A percentile compares a stretch with the other conserved stretches of the same genome.
phyloP scores from a whole-genome alignment of 2,113 vertebrate genomes.

The Egretta garzetta region DNA sequence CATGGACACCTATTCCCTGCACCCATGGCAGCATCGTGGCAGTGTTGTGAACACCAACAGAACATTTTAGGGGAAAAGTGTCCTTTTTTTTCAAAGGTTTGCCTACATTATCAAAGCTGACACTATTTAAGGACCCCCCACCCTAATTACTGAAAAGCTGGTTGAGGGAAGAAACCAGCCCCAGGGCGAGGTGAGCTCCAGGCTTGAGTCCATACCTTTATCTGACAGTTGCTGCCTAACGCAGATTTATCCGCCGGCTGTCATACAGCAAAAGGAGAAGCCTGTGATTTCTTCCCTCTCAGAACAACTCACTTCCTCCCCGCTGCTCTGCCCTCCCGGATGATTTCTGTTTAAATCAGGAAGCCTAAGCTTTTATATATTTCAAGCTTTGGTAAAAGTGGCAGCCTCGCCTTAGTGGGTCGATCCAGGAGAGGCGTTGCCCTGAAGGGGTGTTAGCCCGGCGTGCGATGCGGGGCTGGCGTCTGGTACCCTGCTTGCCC shows the following conservation, averaged over 20 bases:
- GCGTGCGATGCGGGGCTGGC: rapidly evolving
- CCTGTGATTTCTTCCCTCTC: neutral
- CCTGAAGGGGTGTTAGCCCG: neutral
- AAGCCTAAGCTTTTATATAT: neutral
- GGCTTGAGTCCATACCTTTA: rapidly evolving
- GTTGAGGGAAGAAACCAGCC: neutral
- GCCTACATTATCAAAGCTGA: rapidly evolving
- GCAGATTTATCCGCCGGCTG: neutral
- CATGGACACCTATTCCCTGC: neutral
- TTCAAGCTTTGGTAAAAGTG: neutral
- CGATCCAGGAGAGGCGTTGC: neutral
- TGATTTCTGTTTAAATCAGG: neutral
- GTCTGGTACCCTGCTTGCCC: neutral
- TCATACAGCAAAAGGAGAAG: neutral
- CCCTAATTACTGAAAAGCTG: neutral
- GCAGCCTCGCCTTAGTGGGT: neutral
- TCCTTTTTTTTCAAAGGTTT: neutral
- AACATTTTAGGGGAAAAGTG: neutral
- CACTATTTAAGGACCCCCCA: rapidly evolving
- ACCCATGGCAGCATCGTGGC: rapidly evolving
- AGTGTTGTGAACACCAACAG: neutral
- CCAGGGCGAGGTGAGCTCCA: neutral
- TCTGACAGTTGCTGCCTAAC: rapidly evolving
- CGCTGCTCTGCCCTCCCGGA: rapidly evolving
- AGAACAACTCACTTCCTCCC: neutral